These are phyloP conservation scores for Platynereis dumerilii DNA, from an alignment of 2,888 invertebrate genomes.

Conservation along the genomic window DNA sequence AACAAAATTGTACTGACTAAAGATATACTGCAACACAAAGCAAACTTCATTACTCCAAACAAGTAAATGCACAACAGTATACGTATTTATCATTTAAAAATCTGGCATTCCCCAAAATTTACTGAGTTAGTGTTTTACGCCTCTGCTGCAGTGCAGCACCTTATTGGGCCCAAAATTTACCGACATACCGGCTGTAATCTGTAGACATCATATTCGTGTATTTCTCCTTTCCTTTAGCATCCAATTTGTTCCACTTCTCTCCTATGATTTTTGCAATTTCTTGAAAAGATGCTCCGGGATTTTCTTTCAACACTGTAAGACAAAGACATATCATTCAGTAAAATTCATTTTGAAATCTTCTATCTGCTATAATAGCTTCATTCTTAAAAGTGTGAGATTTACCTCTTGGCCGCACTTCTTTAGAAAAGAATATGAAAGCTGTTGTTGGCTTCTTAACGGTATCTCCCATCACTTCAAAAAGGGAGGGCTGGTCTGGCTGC, in stretches of 20 bases:
- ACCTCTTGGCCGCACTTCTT: constrained; percentile 42
- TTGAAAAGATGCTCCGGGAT: constrained; percentile 40
- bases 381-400: constrained; percentile 11
- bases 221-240: constrained; percentile 36
- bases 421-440: constrained; percentile 41
- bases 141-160: too few relatives aligned
- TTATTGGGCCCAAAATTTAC: too few relatives aligned
- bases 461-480: constrained; percentile 44
- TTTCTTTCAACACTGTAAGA: constrained; percentile 40
- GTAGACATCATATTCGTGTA: constrained; percentile 34
- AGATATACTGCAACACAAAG: too few relatives aligned
- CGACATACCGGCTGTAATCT: constrained; percentile 31
- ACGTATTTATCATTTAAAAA: too few relatives aligned
- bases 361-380: too few relatives aligned
- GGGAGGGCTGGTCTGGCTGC: constrained; percentile 41
- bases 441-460: constrained; percentile 37
- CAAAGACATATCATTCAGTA: background rate
- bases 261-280: constrained; percentile 38
- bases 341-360: background rate
- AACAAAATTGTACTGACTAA: too few relatives aligned
- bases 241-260: constrained; percentile 42
- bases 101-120: too few relatives aligned
- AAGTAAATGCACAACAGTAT: too few relatives aligned
- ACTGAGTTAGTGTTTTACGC: too few relatives aligned
- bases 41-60: too few relatives aligned